Conservation (phyloP, 2,888 invertebrate genomes). For the Dyspetes luteomarginatus region DNA sequence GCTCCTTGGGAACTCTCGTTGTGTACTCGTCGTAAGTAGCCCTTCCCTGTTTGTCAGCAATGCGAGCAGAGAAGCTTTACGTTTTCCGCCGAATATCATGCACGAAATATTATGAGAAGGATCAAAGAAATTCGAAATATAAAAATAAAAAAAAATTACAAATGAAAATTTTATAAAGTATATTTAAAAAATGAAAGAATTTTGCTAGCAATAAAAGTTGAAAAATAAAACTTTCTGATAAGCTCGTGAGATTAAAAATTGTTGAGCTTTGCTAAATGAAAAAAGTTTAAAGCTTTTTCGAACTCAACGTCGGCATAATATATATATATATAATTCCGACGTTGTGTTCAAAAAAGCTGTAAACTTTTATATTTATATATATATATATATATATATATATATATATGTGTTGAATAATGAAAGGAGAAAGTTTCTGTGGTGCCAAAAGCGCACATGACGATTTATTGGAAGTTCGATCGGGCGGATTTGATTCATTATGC, state of each 20-base stretch:
- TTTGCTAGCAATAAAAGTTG: not conserved
- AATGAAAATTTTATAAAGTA: not conserved
- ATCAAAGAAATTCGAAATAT: not conserved
- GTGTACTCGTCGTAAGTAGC: not conserved
- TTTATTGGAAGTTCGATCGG: not conserved
- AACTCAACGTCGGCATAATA: not conserved
- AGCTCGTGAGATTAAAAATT: not conserved
- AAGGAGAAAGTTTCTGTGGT: slow-evolving; percentile 16
- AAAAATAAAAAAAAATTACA: not conserved
- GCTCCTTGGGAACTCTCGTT: not conserved
- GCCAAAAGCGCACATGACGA: not conserved
- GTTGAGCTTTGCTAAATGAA: not conserved
- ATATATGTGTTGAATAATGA: not conserved
- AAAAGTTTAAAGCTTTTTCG: not conserved
- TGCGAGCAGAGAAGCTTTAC: not conserved
- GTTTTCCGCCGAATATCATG: not conserved
- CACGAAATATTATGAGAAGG: not conserved
- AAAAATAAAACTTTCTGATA: not conserved
- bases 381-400: not conserved
- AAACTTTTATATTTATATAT: slow-evolving; percentile 15
- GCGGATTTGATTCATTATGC: not conserved
- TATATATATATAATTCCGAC: too few relatives aligned
- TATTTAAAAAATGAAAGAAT: too few relatives aligned
- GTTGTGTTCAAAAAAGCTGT: too few relatives aligned
- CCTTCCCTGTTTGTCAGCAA: not conserved